Conservation (phyloP, 2,888 invertebrate species). For the Folsomia candida region DNA sequence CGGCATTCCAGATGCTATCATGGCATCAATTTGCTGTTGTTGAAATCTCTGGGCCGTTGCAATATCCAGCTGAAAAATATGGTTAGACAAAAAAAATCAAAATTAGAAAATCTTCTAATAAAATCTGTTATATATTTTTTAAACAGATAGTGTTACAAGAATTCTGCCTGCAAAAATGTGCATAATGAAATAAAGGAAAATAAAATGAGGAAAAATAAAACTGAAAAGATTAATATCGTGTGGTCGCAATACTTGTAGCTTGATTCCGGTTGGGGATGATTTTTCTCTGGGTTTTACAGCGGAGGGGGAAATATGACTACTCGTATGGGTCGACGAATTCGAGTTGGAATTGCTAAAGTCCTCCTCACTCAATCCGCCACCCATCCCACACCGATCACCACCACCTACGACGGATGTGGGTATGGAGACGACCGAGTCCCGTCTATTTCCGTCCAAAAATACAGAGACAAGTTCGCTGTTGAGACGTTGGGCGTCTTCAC, state of each 20-base stretch:
- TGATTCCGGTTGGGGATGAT: slow-evolving; percentile 28
- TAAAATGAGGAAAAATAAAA: slow-evolving; percentile 15
- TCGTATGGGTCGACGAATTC: neutral
- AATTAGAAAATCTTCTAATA: slow-evolving; percentile 2
- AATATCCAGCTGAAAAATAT: slow-evolving; percentile 43
- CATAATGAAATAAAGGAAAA: slow-evolving; percentile 1
- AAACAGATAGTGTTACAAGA: no score
- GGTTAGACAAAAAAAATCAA: slow-evolving; percentile 10
- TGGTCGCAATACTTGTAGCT: slow-evolving; percentile 29
- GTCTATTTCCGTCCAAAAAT: neutral
- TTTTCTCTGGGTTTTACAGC: slow-evolving; percentile 18
- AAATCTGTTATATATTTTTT: slow-evolving; percentile 1
- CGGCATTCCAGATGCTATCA: slow-evolving; percentile 34
- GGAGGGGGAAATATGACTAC: neutral
- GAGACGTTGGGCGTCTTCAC: neutral
- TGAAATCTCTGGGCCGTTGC: slow-evolving; percentile 48
- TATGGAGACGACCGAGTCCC: neutral
- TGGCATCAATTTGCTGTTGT: slow-evolving; percentile 45
- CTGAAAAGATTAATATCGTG: neutral
- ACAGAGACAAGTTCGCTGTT: neutral
- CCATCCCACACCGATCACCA: neutral
- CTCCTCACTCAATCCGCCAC: neutral
- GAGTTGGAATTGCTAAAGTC: neutral
- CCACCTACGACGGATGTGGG: neutral
- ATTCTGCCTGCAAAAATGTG: slow-evolving; percentile 1